Conservation (phyloP, 2,113 vertebrate species). For the Axis porcinus region DNA sequence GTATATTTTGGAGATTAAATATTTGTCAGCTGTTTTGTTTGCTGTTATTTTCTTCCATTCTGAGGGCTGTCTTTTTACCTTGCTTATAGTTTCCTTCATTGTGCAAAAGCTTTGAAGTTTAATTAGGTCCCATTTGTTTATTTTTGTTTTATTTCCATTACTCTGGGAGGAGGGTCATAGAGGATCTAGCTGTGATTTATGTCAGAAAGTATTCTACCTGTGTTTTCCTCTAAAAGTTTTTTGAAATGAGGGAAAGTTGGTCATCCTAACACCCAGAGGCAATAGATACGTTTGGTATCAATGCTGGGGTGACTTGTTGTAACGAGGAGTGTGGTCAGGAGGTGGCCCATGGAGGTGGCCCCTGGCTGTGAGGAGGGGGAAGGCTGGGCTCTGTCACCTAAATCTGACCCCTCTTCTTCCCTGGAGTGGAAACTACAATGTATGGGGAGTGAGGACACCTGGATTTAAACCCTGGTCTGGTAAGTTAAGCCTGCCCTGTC, state of each 20-base stretch:
- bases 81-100: not conserved
- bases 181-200: not conserved
- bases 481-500: not conserved
- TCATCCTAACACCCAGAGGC: not conserved
- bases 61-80: not conserved
- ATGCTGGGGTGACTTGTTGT: not conserved
- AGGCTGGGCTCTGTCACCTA: not conserved
- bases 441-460: not conserved
- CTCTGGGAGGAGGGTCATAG: not conserved
- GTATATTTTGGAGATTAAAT: not conserved
- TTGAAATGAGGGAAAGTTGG: conserved; percentile 11
- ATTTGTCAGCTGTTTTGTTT: not conserved
- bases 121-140: not conserved
- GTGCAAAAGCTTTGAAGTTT: not conserved
- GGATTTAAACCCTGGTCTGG: not conserved
- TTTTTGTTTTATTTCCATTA: not conserved
- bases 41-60: not conserved
- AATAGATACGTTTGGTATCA: not conserved
- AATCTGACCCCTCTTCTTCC: not conserved
- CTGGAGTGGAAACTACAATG: not conserved
- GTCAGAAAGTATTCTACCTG: not conserved
- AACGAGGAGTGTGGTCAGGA: not conserved
- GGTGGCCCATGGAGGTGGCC: fast-evolving
- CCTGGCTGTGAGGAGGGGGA: not conserved
- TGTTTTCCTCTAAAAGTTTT: not conserved